phyloP scores from a whole-genome alignment of 2,888 invertebrate species.

The Leucophenga montana region DNA sequence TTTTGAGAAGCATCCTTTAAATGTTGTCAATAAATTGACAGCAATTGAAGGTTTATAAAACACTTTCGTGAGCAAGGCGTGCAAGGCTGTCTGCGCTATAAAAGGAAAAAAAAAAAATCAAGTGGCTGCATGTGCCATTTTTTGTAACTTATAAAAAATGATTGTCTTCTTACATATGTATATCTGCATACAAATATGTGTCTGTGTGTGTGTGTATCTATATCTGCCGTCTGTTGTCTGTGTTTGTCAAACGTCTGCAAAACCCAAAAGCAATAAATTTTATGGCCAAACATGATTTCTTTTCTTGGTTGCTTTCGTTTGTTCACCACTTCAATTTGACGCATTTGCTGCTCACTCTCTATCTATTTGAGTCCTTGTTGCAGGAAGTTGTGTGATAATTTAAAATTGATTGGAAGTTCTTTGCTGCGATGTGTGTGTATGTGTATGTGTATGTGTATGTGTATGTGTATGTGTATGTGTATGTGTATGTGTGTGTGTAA shows the following conservation, averaged over 20 bases:
- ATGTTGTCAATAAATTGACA: constrained; percentile 68
- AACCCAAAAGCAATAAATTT: constrained; percentile 62
- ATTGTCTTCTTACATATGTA: background rate
- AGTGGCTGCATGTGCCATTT: background rate
- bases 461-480: no score
- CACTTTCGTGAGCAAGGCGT: constrained; percentile 48
- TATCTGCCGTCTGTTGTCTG: constrained; percentile 20
- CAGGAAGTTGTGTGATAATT: constrained; percentile 42
- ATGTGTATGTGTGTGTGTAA: no score
- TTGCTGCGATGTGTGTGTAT: no score
- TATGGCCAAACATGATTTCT: constrained; percentile 59
- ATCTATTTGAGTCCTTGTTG: constrained; percentile 2
- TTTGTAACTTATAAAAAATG: background rate
- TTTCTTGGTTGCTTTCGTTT: constrained; percentile 11
- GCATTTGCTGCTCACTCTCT: constrained; percentile 25
- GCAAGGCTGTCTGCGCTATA: constrained; percentile 6
- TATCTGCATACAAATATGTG: background rate
- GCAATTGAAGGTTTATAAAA: constrained; percentile 66
- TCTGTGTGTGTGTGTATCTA: constrained; percentile 36
- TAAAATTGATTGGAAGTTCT: constrained; percentile 54
- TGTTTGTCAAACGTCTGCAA: constrained; percentile 51
- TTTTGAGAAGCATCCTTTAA: constrained; percentile 46
- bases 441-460: no score
- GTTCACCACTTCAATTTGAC: constrained; percentile 15
- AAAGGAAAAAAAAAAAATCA: no score